Base-by-base conservation (phyloP, 2,113 vertebrate genomes). In the Hemicordylus capensis region DNA sequence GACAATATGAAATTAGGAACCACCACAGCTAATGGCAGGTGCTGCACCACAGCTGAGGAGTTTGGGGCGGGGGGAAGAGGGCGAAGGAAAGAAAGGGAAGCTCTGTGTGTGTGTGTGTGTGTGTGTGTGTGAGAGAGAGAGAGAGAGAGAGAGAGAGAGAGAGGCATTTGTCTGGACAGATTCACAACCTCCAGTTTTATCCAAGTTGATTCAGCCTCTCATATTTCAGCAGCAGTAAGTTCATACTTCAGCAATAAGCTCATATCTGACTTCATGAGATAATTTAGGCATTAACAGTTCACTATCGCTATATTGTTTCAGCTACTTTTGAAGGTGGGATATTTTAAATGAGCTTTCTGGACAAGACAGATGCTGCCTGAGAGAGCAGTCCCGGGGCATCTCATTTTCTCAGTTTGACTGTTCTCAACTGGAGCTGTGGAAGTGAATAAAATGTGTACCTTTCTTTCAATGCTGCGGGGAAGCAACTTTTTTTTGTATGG, bases 11-110 rank as follows among this genome's bases (percentile, higher is more conserved):
- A 96, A 97, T 96, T 93, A 96, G 96, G 96, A 97, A 95, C 95
- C 95, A 95, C 96, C 96, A 93, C 95, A 96, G 97, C 97, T 97
- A 97, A 96, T 96, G 96, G 97, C 97, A 98, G 98, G 96, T 95
- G 97, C 94, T 94, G 91, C 90, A 89, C 92, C 93, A 93, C 94
- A 93, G 90, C 93, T 95, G 92, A 92, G 91, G 66, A 63, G 66
- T 31, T 51, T 19, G 54, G 9, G 56, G 56, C 24, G 15, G 64
- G 19, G n/a, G 56, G 91, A 91, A 92, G 87, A 34, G 19, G 44
- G n/a, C 34, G 67, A 10, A 54, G 37, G 39, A n/a, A 83, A 64
- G 89, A 86, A 81, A 75, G 24, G 79, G 39, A 54, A 9, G 51
- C 51, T 51, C 48, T 63, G 6, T 63, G 26, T 92, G 91, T 88